phyloP scores from a whole-genome alignment of 1,140 invertebrate species.

The Holotrichia oblita region DNA sequence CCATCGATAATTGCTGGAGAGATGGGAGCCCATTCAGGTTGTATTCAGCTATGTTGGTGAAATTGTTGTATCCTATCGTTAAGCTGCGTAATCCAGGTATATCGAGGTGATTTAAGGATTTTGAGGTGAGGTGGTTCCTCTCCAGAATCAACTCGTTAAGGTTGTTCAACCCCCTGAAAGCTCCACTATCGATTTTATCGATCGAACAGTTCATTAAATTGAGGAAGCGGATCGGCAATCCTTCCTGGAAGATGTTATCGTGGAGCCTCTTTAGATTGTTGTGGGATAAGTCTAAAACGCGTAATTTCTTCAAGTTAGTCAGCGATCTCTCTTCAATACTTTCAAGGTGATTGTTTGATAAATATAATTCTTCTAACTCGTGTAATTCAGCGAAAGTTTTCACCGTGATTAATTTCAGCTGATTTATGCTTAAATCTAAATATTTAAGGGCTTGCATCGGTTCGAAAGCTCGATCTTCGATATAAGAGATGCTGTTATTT shows the following conservation, averaged over 20 bases:
- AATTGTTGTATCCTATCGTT: constrained; percentile 79
- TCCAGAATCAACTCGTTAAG: constrained; percentile 77
- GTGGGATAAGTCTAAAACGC: constrained; percentile 70
- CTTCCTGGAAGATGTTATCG: constrained; percentile 69
- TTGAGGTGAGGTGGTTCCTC: constrained; percentile 75
- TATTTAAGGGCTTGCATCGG: constrained; percentile 79
- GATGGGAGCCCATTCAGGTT: constrained; percentile 79
- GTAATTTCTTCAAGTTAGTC: constrained; percentile 68
- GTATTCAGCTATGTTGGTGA: constrained; percentile 72
- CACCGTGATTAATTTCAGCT: constrained; percentile 70
- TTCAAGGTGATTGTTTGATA: constrained; percentile 68
- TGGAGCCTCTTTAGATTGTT: constrained; percentile 68
- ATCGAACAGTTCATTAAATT: constrained; percentile 72
- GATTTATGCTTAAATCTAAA: constrained; percentile 82
- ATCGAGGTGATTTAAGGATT: constrained; percentile 73
- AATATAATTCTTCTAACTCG: constrained; percentile 73
- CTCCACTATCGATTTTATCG: constrained; percentile 68
- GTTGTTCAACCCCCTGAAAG: constrained; percentile 72
- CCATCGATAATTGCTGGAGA: constrained; percentile 75
- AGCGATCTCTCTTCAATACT: constrained; percentile 69
- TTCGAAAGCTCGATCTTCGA: constrained; percentile 82
- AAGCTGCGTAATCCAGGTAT: constrained; percentile 77
- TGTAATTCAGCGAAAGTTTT: constrained; percentile 75
- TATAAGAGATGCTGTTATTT: constrained; percentile 82
- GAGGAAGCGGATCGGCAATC: constrained; percentile 66